Conservation (phyloP, 2,797 vertebrate species). For the Micropoecilia bifurca region DNA sequence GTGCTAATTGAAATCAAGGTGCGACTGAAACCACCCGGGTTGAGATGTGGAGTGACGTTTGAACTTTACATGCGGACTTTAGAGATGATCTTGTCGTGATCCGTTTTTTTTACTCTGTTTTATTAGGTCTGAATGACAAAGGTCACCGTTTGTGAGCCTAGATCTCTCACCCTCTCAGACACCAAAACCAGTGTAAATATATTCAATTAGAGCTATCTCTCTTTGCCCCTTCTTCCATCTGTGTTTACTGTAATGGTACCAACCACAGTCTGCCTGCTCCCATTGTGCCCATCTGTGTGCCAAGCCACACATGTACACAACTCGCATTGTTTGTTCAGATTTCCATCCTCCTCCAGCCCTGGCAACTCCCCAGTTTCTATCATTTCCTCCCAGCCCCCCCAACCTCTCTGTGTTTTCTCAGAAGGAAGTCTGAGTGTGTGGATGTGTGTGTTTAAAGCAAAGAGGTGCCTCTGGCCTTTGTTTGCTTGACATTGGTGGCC, state of each 20-base stretch:
- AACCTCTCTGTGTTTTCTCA: conserved; percentile 51
- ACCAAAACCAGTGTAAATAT: conserved; percentile 29
- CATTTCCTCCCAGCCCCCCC: conserved; percentile 33
- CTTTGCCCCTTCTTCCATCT: conserved; percentile 61
- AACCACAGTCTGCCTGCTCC: conserved; percentile 66
- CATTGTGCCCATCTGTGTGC: conserved; percentile 56
- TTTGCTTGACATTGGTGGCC: conserved; percentile 85
- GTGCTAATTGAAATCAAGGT: conserved; percentile 59
- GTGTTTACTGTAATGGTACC: conserved; percentile 76
- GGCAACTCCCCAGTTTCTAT: conserved; percentile 39
- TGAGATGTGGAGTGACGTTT: neutral
- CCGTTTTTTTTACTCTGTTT: neutral
- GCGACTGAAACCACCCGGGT: neutral
- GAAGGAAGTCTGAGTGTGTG: conserved; percentile 64
- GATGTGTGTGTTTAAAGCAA: conserved; percentile 48
- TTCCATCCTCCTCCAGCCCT: conserved; percentile 50
- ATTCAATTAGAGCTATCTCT: conserved; percentile 56
- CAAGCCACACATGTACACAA: conserved; percentile 61
- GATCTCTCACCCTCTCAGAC: conserved; percentile 16
- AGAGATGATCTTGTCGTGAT: neutral
- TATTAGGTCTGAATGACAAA: conserved; percentile 13
- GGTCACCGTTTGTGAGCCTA: conserved; percentile 27
- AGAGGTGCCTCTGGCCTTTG: conserved; percentile 81
- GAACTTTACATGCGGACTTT: neutral
- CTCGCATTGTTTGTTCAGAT: conserved; percentile 63